phyloP scores from a whole-genome alignment of 2,797 vertebrate genomes.

The Enteromius thamalakanensis region DNA sequence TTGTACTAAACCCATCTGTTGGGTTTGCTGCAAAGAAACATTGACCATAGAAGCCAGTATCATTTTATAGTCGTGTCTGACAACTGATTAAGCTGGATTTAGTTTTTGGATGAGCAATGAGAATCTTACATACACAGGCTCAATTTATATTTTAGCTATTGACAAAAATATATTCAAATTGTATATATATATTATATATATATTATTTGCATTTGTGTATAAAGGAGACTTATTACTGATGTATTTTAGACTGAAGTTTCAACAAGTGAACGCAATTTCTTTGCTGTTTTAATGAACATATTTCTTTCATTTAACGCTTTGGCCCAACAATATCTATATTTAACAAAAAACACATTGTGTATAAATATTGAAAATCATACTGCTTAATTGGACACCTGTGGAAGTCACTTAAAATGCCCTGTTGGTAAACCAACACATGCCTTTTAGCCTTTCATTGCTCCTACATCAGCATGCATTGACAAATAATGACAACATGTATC shows the following conservation, averaged over 20 bases:
- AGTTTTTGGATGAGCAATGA: no score
- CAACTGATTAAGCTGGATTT: no score
- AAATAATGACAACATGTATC: conserved; percentile 26
- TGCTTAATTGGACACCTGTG: conserved; percentile 26
- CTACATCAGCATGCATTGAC: conserved; percentile 47
- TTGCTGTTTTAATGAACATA: conserved; percentile 39
- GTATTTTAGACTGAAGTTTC: neutral
- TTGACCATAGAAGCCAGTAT: no score
- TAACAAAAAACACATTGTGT: conserved; percentile 22
- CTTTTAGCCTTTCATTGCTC: conserved; percentile 6
- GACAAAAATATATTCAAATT: no score
- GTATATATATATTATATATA: no score
- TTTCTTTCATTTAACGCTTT: conserved; percentile 41
- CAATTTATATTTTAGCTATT: no score
- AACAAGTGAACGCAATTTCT: neutral
- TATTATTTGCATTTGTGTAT: neutral
- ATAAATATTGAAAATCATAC: conserved; percentile 35
- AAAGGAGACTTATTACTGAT: neutral
- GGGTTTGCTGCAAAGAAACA: no score
- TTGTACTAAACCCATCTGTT: no score
- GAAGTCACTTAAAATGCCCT: conserved; percentile 36
- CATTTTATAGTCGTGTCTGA: no score
- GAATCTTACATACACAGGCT: no score
- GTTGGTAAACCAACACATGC: conserved; percentile 32
- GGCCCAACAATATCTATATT: conserved; percentile 49